A percentile compares a stretch with the other conserved stretches of the same genome.
Conservation (phyloP, 2,797 vertebrate species). For the Tenualosa thibaudeaui region DNA sequence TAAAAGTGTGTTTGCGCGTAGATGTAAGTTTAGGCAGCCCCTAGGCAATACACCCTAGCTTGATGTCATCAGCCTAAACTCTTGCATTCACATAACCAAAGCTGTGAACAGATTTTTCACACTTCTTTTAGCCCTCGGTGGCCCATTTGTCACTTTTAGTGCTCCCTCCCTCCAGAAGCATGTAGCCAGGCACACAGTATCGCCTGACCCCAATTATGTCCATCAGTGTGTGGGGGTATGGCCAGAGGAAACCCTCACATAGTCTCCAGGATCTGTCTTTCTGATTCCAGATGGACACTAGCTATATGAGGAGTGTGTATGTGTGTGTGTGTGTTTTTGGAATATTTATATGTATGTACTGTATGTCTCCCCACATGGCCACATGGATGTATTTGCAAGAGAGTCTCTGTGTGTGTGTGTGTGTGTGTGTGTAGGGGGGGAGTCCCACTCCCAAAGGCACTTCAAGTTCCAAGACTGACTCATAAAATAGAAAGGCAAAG, state of each 20-base stretch:
- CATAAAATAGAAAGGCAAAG: background rate
- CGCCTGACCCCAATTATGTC: background rate
- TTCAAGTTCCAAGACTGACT: background rate
- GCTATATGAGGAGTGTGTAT: too few relatives aligned
- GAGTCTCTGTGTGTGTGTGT: background rate
- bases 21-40: background rate
- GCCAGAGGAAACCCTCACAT: too few relatives aligned
- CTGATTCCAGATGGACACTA: background rate
- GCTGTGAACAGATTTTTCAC: background rate
- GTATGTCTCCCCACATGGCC: too few relatives aligned
- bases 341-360: too few relatives aligned
- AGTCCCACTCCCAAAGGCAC: background rate
- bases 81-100: background rate
- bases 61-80: background rate
- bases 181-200: background rate
- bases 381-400: too few relatives aligned
- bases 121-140: background rate
- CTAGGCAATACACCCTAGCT: background rate
- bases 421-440: background rate
- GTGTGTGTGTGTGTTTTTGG: too few relatives aligned
- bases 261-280: too few relatives aligned
- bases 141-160: background rate
- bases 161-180: background rate
- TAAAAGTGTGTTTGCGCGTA: background rate
- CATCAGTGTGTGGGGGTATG: background rate